These are phyloP conservation scores for Vidua macroura DNA, from an alignment of 2,113 vertebrate species.

Conservation along the genomic window DNA sequence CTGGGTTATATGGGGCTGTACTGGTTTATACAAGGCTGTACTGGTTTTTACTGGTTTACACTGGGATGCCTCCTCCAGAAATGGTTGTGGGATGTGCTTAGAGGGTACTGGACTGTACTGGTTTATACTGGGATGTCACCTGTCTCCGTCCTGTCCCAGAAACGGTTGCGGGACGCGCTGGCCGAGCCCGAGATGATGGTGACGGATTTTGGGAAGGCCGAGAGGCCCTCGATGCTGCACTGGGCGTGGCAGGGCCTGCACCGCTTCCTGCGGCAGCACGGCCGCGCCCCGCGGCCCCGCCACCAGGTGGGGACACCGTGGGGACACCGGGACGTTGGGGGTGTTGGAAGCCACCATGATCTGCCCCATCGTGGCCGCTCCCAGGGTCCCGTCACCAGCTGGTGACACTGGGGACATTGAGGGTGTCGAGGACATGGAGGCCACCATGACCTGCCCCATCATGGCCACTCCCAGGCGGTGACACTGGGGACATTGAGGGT, in stretches of 20 bases:
- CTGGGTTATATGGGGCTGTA: no score
- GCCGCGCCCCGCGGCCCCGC: not conserved
- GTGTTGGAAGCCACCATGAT: not conserved
- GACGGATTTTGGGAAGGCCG: not conserved
- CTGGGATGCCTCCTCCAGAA: no score
- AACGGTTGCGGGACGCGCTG: not conserved
- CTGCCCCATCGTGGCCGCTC: rapidly evolving
- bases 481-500: not conserved
- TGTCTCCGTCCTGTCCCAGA: not conserved
- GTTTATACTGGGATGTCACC: not conserved
- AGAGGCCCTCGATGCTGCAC: not conserved
- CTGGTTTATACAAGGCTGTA: no score
- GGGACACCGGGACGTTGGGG: not conserved
- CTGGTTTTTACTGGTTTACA: no score
- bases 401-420: no score
- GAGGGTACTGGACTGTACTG: not conserved
- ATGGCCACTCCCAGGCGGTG: no score
- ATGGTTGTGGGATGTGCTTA: no score
- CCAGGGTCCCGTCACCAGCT: no score
- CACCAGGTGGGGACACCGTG: slow-evolving; percentile 60
- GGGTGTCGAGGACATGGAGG: not conserved
- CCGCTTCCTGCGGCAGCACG: not conserved
- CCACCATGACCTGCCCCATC: no score
- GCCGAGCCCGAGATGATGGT: not conserved
- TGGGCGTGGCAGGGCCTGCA: not conserved